phyloP scores from a whole-genome alignment of 2,113 vertebrate genomes.

The Eubucco bourcierii region DNA sequence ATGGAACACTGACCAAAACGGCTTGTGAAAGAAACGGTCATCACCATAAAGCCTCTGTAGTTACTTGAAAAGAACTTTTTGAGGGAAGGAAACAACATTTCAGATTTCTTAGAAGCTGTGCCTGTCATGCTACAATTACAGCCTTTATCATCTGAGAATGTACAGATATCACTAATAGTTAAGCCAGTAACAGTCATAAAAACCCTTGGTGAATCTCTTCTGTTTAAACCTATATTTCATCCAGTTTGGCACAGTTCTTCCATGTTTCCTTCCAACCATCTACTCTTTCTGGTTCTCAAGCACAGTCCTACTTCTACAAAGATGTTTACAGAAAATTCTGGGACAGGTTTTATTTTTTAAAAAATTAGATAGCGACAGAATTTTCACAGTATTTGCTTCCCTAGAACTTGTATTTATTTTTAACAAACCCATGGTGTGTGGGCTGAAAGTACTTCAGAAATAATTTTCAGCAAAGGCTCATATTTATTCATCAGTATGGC shows the following conservation, averaged over 20 bases:
- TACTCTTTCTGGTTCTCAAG: not conserved
- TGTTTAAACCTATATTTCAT: not conserved
- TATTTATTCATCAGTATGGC: not conserved
- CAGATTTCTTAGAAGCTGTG: not conserved
- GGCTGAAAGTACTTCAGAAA: slow-evolving; percentile 37
- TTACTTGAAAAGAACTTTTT: not conserved
- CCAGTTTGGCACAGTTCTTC: not conserved
- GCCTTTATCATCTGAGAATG: not conserved
- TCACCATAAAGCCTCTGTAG: not conserved
- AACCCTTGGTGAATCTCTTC: not conserved
- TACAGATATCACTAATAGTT: not conserved
- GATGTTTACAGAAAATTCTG: slow-evolving; percentile 2
- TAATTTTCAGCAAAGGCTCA: not conserved
- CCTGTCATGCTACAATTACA: not conserved
- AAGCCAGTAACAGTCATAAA: not conserved
- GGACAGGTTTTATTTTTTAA: slow-evolving; percentile 19
- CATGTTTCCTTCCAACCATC: not conserved
- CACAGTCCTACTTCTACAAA: not conserved
- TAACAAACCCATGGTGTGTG: slow-evolving; percentile 21
- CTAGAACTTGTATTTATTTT: slow-evolving; percentile 52
- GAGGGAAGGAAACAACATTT: not conserved
- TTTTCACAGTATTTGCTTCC: slow-evolving; percentile 6
- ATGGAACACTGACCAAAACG: not conserved
- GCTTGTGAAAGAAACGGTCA: not conserved
- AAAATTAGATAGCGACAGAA: not conserved